phyloP scores from a whole-genome alignment of 2,113 vertebrate species.

The Romanogobio albipinnatus region DNA sequence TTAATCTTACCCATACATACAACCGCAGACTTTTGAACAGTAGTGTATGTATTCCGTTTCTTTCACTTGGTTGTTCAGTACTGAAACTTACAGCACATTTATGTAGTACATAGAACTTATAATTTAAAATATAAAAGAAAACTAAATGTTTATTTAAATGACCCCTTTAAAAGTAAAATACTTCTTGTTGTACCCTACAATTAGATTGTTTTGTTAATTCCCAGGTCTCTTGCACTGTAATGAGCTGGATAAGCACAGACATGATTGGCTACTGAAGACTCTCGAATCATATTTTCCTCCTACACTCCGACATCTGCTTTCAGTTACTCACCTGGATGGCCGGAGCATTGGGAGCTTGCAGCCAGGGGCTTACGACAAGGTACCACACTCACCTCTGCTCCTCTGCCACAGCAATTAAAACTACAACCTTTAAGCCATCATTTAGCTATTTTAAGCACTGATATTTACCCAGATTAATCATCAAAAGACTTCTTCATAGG shows the following conservation, averaged over 20 bases:
- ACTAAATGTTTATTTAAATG: neutral
- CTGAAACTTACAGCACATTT: neutral
- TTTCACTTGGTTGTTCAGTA: neutral
- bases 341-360: conserved; percentile 77
- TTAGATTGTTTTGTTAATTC: neutral
- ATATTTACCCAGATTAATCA: neutral
- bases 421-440: neutral
- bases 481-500: neutral
- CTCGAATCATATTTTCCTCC: conserved; percentile 89
- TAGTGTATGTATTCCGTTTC: neutral
- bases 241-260: conserved; percentile 83
- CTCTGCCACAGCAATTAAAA: neutral
- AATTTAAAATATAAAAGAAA: too few relatives aligned
- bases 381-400: conserved; percentile 38
- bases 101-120: neutral
- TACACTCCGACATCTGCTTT: conserved; percentile 72
- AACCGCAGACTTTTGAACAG: too few relatives aligned
- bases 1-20: too few relatives aligned
- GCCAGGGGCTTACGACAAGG: conserved; percentile 81
- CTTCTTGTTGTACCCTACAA: neutral
- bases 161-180: neutral
- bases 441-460: conserved; percentile 3
- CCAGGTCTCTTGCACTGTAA: conserved; percentile 87
- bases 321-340: conserved; percentile 82
- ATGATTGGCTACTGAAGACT: conserved; percentile 78